Evolutionary conservation across 2,888 invertebrate genomes (phyloP), one percentile per base, ranked within the genome.

Genomic region (Cheilosia scutellata): DNA sequence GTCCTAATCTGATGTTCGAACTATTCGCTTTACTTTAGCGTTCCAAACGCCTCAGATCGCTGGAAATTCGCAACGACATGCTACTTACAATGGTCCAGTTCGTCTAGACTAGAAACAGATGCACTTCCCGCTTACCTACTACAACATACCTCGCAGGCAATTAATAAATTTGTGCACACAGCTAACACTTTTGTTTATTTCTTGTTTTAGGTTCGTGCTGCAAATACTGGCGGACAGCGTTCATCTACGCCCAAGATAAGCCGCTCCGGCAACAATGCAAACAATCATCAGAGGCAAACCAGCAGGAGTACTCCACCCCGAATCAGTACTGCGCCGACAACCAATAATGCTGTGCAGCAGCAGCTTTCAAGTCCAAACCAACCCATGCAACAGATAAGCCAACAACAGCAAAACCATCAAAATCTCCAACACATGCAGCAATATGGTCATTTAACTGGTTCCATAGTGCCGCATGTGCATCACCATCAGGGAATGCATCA

Each of bases 401-500:
- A 89, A 60, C 89, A 89, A 63, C 89, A 89, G 87, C 88, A 90
- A 62, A 88, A 87, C 47, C 87, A 89, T 47, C 87, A 90, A 47
- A 91, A 90, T 87, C 89, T 91, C 25, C 92, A 91, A 65, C 89
- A 91, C 20, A 92, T 92, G 82, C 92, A 93, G 76, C 92, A 92
- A 68, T 90, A 92, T 47, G 80, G 88, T 13, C 89, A 90, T 87
- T 87, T 89, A 65, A 88, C 89, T 40, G 87, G 88, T 40, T 82
- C 89, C 5, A 86, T 89, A 79, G 62, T 87, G 13, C 83, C 88
- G 68, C 91, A 91, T 71, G 88, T 90, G 4, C 90, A 93, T 44
- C 88, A 91, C 65, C 92, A 93, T 84, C 92, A 93, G 89, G 91
- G 90, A 9, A 92, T 92, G 91, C 92, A 92, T 75, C 93, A 94